Conservation (phyloP, 2,797 vertebrate species). For the Crenuchus spilurus region DNA sequence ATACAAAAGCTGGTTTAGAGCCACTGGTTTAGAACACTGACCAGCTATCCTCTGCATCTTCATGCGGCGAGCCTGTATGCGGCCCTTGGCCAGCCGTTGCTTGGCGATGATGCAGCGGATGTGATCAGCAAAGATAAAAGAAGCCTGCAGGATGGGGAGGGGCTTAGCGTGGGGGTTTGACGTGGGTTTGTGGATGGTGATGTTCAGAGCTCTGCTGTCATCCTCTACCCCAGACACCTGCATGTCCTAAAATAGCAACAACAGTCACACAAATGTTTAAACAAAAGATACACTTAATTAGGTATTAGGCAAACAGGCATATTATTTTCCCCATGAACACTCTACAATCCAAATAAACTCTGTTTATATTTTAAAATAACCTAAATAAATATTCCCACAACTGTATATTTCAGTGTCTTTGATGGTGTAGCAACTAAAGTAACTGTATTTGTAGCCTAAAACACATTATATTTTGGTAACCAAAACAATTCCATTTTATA, state of each 20-base stretch:
- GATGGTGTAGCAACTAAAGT: too few relatives aligned
- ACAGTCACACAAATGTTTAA: not conserved
- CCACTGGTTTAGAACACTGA: slow-evolving; percentile 58
- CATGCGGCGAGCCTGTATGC: slow-evolving; percentile 95
- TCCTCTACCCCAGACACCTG: slow-evolving; percentile 97
- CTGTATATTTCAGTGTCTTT: too few relatives aligned
- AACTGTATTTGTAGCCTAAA: too few relatives aligned
- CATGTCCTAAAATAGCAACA: slow-evolving; percentile 86
- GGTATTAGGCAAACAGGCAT: too few relatives aligned
- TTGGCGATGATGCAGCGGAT: slow-evolving; percentile 99
- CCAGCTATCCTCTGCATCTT: slow-evolving; percentile 98
- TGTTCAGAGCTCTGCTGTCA: slow-evolving; percentile 94
- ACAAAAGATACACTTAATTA: too few relatives aligned
- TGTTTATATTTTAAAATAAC: too few relatives aligned
- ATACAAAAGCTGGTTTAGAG: not conserved
- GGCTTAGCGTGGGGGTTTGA: slow-evolving; percentile 96
- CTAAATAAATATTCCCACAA: too few relatives aligned
- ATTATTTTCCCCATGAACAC: too few relatives aligned
- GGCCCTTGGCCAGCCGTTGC: slow-evolving; percentile 94
- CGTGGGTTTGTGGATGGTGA: slow-evolving; percentile 94
- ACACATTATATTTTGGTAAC: too few relatives aligned
- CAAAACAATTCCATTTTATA: too few relatives aligned
- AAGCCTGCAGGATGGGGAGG: slow-evolving; percentile 96
- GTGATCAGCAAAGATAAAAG: slow-evolving; percentile 95
- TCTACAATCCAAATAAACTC: too few relatives aligned